phyloP scores from a whole-genome alignment of 2,113 vertebrate genomes.

The Copsychus sechellarum region DNA sequence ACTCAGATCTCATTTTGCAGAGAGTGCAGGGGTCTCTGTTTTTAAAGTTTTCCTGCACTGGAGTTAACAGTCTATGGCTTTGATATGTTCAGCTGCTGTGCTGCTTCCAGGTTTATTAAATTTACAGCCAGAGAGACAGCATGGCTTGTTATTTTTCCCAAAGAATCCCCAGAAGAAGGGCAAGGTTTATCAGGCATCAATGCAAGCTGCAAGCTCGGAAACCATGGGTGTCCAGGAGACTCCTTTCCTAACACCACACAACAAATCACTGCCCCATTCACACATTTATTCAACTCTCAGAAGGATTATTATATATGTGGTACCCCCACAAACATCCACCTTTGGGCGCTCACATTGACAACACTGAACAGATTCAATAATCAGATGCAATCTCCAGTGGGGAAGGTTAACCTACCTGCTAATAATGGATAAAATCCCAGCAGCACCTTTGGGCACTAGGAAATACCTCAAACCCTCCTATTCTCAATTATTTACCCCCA shows the following conservation, averaged over 20 bases:
- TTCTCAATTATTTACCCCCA: neutral
- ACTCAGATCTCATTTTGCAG: slow-evolving; percentile 68
- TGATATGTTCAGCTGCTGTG: slow-evolving; percentile 10
- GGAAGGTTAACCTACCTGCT: neutral
- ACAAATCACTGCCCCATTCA: neutral
- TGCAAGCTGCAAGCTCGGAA: neutral
- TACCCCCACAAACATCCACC: rapidly evolving
- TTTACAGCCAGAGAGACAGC: slow-evolving; percentile 30
- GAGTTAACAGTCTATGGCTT: slow-evolving; percentile 29
- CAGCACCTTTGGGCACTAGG: neutral
- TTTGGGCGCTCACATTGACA: rapidly evolving
- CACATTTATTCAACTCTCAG: neutral
- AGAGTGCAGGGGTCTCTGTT: slow-evolving; percentile 55
- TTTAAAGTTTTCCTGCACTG: slow-evolving; percentile 38
- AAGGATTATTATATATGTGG: rapidly evolving
- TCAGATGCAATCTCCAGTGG: neutral
- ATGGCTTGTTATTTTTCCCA: neutral
- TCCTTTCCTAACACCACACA: neutral
- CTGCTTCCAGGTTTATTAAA: slow-evolving; percentile 59
- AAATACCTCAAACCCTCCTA: neutral
- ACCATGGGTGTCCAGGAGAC: neutral
- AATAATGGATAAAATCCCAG: neutral
- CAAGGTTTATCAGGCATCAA: neutral
- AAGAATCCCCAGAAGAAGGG: neutral
- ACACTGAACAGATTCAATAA: neutral